Base-by-base conservation (phyloP, 2,888 invertebrate species). In the Synanthedon myopaeformis region DNA sequence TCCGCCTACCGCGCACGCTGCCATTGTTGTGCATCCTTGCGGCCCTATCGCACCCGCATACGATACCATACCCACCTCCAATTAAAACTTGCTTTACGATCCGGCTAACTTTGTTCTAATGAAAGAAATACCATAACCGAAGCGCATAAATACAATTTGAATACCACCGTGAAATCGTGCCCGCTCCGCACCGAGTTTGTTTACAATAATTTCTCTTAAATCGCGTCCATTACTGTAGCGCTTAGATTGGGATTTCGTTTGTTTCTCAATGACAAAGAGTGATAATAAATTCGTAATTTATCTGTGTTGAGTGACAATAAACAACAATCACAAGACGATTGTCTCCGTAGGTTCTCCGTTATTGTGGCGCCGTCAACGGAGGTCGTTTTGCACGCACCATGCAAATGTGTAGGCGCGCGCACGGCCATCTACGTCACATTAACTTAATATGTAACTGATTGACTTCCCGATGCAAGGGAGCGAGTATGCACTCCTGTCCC, bases 381-480 rank as follows among this genome's bases (percentile, higher is more conserved):
- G 61, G 61, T 53, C 62, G 66, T 62, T 72, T 70, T 70, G 69
- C 66, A 66, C 67, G 66, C 64, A 76, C 74, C 72, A 74, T 78
- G 76, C 76, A 80, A 80, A 80, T 77, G 72, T 69, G 69, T 67
- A 64, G 66, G 65, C 67, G 72, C 64, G 69, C 70, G 70, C 72
- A 66, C 66, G 62, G 68, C 72, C 76, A 79, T 83, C 81, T 76
- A 67, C 76, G 75, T 77, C 72, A 77, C 82, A 84, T 85, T 83
- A 85, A 79, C 80, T 80, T 86, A 86, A 87, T 86, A 85, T 77
- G 79, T 80, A 85, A 82, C 85, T 84, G 83, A 86, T 85, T 84
- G 82, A 79, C 66, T 82, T 78, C 79, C 79, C 73, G 70, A 67
- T 76, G 74, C 63, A 73, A 71, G 74, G 35, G 35, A 76, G 74